A percentile compares a stretch with the other conserved stretches of the same genome.
phyloP scores from a whole-genome alignment of 1,140 invertebrate species.

The Ceratitis capitata region DNA sequence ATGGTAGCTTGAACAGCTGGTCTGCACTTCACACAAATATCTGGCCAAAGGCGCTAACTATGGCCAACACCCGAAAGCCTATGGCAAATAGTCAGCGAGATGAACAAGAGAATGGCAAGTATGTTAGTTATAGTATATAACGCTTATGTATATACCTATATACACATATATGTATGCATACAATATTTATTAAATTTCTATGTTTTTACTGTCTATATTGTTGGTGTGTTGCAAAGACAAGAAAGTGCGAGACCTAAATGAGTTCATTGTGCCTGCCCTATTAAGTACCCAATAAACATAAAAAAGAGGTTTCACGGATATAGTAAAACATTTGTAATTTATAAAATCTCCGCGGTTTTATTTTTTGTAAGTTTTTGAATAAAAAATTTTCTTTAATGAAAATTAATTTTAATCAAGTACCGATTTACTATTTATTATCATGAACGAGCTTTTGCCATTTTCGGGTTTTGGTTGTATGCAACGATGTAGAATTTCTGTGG shows the following conservation, averaged over 20 bases:
- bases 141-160: background rate
- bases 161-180: background rate
- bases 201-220: background rate
- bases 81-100: background rate
- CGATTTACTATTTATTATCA: too few species aligned
- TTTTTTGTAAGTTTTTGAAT: too few species aligned
- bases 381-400: too few species aligned
- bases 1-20: constrained; percentile 32
- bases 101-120: background rate
- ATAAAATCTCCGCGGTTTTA: too few species aligned
- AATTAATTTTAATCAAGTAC: too few species aligned
- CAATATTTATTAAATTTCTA: background rate
- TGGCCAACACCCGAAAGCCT: background rate
- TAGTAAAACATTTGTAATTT: background rate
- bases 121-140: too few species aligned
- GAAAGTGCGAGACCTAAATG: background rate
- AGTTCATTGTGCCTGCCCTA: background rate
- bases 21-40: background rate
- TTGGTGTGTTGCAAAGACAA: background rate
- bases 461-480: too few species aligned
- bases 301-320: too few species aligned
- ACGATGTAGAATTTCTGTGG: too few species aligned
- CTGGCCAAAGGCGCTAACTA: background rate
- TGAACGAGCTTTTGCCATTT: too few species aligned
- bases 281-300: too few species aligned